Evolutionary conservation across 2,113 vertebrate genomes (phyloP).

Genomic region (Orthochromis malagaraziensis): DNA sequence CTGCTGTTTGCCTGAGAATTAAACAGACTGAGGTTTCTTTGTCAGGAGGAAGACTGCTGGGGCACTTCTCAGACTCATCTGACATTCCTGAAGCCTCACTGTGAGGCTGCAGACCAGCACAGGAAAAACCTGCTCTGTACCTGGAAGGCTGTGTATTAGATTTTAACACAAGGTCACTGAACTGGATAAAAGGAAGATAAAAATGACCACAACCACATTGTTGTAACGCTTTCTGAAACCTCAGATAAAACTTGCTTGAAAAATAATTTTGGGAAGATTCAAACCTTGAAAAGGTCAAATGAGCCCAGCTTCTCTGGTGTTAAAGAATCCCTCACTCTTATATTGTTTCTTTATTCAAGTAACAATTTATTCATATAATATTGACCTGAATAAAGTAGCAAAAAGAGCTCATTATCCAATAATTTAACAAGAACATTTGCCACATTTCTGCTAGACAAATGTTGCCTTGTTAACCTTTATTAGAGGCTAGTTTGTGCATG

Average conservation of each 20-base stretch:
- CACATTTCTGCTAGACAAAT: background rate
- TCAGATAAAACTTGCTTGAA: accelerated
- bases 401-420: background rate
- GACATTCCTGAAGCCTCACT: conserved; percentile 50
- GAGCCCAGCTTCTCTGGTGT: background rate
- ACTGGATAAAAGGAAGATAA: background rate
- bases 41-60: background rate
- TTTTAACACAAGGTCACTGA: background rate
- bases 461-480: background rate
- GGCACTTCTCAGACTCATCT: conserved; percentile 40
- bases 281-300: background rate
- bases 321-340: background rate
- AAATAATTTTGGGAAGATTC: background rate
- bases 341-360: background rate
- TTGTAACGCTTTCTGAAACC: background rate
- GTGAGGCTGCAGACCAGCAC: background rate
- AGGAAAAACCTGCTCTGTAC: background rate
- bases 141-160: background rate
- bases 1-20: background rate
- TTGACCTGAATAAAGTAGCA: background rate
- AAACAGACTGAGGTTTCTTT: conserved; percentile 9
- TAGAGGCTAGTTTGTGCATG: background rate
- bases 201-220: background rate
- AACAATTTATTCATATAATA: accelerated
- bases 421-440: background rate